Conservation (phyloP, 1,140 invertebrate species). For the Subanguina moxae region DNA sequence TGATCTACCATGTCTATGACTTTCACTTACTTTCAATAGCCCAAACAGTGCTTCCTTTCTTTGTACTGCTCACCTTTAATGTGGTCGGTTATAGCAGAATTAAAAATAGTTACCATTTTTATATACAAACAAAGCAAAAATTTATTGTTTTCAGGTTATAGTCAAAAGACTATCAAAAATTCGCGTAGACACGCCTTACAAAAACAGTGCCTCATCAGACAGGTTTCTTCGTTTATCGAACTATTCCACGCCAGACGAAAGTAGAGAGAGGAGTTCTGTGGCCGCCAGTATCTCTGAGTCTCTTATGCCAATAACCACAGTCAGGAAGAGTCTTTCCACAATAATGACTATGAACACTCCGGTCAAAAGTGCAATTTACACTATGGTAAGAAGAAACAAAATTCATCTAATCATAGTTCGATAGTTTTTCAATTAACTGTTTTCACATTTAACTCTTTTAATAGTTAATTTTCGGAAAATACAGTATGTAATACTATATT, state of each 20-base stretch:
- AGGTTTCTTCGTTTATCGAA: not conserved
- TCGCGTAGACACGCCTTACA: not conserved
- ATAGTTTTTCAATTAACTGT: too few relatives aligned
- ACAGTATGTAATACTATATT: too few relatives aligned
- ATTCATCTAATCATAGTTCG: too few relatives aligned
- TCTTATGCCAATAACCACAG: not conserved
- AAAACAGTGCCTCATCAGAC: constrained; percentile 5
- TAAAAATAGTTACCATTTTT: too few relatives aligned
- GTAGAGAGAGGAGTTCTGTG: not conserved
- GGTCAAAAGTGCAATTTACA: constrained; percentile 47
- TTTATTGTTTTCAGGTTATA: not conserved
- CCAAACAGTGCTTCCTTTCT: constrained; percentile 52
- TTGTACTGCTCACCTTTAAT: constrained; percentile 49
- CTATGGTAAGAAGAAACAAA: constrained; percentile 32
- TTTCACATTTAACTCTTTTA: too few relatives aligned
- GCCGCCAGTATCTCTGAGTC: not conserved
- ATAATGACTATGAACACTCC: constrained; percentile 36
- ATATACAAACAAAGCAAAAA: not conserved
- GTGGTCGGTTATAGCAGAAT: constrained; percentile 37
- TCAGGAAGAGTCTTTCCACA: constrained; percentile 6
- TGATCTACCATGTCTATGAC: constrained; percentile 40
- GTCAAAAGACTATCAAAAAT: not conserved
- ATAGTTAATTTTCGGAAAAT: too few relatives aligned
- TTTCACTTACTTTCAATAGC: constrained; percentile 51
- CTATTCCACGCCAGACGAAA: not conserved